Percentiles rank a stretch among this genome's conserved stretches.
These are phyloP conservation scores for Henricia sp. DNA, from an alignment of 53 echinoderm and acorn worm genomes.

Conservation along the genomic window DNA sequence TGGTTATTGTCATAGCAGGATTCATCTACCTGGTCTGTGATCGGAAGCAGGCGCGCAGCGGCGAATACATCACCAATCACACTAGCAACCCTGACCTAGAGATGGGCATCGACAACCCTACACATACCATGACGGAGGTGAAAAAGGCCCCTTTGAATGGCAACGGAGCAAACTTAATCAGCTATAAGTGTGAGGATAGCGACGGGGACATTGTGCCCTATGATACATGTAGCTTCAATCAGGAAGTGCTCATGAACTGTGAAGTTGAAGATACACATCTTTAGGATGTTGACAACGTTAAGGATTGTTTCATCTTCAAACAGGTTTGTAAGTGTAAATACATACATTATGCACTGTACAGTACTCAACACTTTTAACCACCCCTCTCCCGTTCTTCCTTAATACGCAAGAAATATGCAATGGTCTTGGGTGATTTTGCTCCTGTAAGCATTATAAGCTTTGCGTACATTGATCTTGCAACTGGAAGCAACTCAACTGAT, in stretches of 20 bases:
- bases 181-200: slow-evolving; percentile 53
- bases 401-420: no score
- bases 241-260: slow-evolving; percentile 81
- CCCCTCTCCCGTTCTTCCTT: no score
- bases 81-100: slow-evolving; percentile 69
- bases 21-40: slow-evolving; percentile 91
- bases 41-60: slow-evolving; percentile 65
- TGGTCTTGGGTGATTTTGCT: no score
- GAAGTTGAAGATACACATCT: slow-evolving; percentile 96
- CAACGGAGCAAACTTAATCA: slow-evolving; percentile 75
- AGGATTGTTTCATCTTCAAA: no score
- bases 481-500: no score
- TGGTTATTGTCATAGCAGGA: slow-evolving; percentile 87
- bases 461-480: no score
- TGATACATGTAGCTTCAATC: slow-evolving; percentile 74
- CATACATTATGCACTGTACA: no score
- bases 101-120: slow-evolving; percentile 85
- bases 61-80: slow-evolving; percentile 87
- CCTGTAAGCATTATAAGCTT: no score
- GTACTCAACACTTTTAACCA: no score
- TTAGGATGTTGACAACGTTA: no score
- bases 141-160: slow-evolving; percentile 73
- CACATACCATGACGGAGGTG: slow-evolving; percentile 43
- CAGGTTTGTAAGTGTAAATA: no score
- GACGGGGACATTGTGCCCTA: slow-evolving; percentile 82